These are phyloP conservation scores for Hyperoplus immaculatus DNA, from an alignment of 2,797 vertebrate species.

Conservation along the genomic window DNA sequence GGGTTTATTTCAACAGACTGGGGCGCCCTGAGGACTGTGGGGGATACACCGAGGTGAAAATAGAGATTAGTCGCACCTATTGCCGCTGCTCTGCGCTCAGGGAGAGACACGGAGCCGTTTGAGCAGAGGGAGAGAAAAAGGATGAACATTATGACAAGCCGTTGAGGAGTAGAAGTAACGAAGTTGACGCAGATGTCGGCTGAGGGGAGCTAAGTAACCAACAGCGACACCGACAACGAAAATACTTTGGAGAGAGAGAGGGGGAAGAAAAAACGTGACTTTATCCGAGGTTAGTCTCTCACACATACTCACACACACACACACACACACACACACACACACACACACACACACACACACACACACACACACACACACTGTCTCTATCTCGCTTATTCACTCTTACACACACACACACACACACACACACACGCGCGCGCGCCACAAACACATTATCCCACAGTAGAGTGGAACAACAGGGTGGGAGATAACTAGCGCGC, in stretches of 20 bases:
- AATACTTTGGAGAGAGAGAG: conserved; percentile 2
- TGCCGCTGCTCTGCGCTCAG: conserved; percentile 43
- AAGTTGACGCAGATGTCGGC: conserved; percentile 65
- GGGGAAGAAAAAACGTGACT: conserved; percentile 30
- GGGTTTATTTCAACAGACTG: conserved; percentile 55
- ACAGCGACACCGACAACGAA: conserved; percentile 19
- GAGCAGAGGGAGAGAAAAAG: conserved; percentile 17
- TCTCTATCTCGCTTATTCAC: background rate
- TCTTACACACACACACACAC: conserved; percentile 3
- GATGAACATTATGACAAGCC: conserved; percentile 31
- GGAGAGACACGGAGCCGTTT: conserved; percentile 31
- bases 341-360: background rate
- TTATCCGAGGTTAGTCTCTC: conserved; percentile 53
- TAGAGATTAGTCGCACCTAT: conserved; percentile 64
- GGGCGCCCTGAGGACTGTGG: conserved; percentile 39
- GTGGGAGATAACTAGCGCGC: conserved; percentile 63
- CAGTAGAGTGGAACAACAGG: conserved; percentile 50
- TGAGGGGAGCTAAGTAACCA: conserved; percentile 11
- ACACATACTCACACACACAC: conserved; percentile 17
- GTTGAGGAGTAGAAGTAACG: conserved; percentile 54
- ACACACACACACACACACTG: conserved; percentile 12
- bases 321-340: background rate
- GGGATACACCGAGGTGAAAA: conserved; percentile 58
- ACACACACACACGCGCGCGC: conserved; percentile 9
- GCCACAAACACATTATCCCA: conserved; percentile 51